A percentile compares a stretch with the other conserved stretches of the same genome.
Conservation (phyloP, 2,888 invertebrate genomes). For the Heliconius cydno region DNA sequence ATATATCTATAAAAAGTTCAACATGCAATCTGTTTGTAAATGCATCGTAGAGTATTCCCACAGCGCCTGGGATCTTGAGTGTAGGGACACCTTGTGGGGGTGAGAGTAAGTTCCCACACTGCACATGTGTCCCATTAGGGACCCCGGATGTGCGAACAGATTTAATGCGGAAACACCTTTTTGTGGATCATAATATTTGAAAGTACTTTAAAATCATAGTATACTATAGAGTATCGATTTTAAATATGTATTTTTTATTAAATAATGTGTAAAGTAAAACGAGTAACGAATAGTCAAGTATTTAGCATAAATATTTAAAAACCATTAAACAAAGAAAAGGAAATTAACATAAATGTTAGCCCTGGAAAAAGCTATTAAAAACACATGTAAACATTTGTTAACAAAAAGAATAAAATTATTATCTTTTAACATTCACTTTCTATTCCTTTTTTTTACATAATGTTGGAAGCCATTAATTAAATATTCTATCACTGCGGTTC, state of each 20-base stretch:
- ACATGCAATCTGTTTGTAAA: constrained; percentile 24
- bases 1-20: constrained; percentile 10
- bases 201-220: background rate
- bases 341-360: no score
- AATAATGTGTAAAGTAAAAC: no score
- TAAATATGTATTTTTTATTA: no score
- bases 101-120: constrained; percentile 60
- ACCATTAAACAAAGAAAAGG: no score
- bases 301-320: no score
- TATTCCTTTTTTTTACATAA: constrained; percentile 7
- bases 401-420: background rate
- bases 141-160: constrained; percentile 43
- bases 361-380: background rate
- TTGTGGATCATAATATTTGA: constrained; percentile 3
- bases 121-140: constrained; percentile 60
- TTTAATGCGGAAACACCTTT: constrained; percentile 44
- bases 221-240: no score
- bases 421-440: background rate
- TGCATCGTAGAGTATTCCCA: constrained; percentile 44
- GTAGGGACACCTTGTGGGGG: constrained; percentile 60
- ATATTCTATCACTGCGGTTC: constrained; percentile 8
- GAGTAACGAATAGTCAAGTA: no score
- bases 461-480: constrained; percentile 7
- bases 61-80: constrained; percentile 45
- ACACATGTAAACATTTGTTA: background rate